These are phyloP conservation scores for Penaeus monodon DNA, from an alignment of 2,888 invertebrate species.

Conservation along the genomic window DNA sequence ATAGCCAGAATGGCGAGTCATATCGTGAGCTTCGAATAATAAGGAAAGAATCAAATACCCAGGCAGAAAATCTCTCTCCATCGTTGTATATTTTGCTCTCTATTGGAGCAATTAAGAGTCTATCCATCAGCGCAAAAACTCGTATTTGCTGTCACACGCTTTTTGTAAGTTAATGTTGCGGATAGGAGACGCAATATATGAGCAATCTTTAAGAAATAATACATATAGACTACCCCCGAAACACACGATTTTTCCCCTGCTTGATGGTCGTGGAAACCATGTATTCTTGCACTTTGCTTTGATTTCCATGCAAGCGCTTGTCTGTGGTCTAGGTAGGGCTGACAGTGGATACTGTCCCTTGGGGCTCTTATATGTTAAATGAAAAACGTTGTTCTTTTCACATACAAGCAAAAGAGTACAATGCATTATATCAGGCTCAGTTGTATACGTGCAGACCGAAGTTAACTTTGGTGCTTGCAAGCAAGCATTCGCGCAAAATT, in stretches of 20 bases:
- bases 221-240: slow-evolving; percentile 35
- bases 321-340: too few species aligned
- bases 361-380: too few species aligned
- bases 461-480: too few species aligned
- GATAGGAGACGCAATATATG: background rate
- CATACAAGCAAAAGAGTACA: too few species aligned
- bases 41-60: slow-evolving; percentile 7
- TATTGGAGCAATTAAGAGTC: slow-evolving; percentile 2
- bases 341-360: too few species aligned
- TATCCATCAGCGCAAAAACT: background rate
- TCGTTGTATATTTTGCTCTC: slow-evolving; percentile 17
- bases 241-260: slow-evolving; percentile 48
- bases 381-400: too few species aligned
- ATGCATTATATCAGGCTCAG: too few species aligned
- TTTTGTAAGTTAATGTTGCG: background rate
- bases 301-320: too few species aligned
- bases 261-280: slow-evolving; percentile 33
- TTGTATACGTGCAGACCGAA: too few species aligned
- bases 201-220: slow-evolving; percentile 4
- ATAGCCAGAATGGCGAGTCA: slow-evolving; percentile 1
- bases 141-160: slow-evolving; percentile 13
- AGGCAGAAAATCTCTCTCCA: slow-evolving; percentile 32
- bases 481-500: too few species aligned
- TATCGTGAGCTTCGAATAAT: background rate
- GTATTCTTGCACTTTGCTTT: slow-evolving; percentile 30